These are phyloP conservation scores for Linnaemya vulpina DNA, from an alignment of 2,888 invertebrate species.

Conservation along the genomic window DNA sequence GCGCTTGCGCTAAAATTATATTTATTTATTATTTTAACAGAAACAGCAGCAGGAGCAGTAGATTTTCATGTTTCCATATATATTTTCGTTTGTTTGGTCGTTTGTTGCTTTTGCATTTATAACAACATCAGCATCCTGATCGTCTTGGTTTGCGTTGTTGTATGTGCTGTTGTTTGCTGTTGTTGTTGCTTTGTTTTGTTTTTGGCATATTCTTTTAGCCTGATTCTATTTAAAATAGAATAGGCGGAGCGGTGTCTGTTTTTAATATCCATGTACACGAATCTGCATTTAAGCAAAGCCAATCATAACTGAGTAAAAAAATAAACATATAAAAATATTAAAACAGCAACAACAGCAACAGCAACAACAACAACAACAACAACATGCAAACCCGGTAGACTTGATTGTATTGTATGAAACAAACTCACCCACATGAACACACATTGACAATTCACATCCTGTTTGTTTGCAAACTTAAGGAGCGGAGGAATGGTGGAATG, in stretches of 20 bases:
- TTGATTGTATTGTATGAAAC: constrained; percentile 64
- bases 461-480: constrained; percentile 14
- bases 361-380: constrained; percentile 38
- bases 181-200: constrained; percentile 65
- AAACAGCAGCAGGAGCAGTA: constrained; percentile 71
- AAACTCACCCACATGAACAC: constrained; percentile 13
- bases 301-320: constrained; percentile 80
- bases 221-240: constrained; percentile 72
- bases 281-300: constrained; percentile 75
- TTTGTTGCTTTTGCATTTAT: constrained; percentile 62
- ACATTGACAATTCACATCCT: constrained; percentile 39
- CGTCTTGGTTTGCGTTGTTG: constrained; percentile 30
- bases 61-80: constrained; percentile 5
- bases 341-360: constrained; percentile 56
- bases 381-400: constrained; percentile 61
- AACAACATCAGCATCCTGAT: constrained; percentile 62
- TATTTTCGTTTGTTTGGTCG: no score
- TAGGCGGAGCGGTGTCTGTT: constrained; percentile 72
- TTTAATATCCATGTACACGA: constrained; percentile 65
- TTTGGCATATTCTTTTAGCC: constrained; percentile 70
- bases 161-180: constrained; percentile 12
- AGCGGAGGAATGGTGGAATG: constrained; percentile 19
- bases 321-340: constrained; percentile 59
- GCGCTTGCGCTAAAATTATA: constrained; percentile 83
- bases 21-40: constrained; percentile 82